Conservation (phyloP, 2,888 invertebrate genomes). For the Tetragnatha montana region DNA sequence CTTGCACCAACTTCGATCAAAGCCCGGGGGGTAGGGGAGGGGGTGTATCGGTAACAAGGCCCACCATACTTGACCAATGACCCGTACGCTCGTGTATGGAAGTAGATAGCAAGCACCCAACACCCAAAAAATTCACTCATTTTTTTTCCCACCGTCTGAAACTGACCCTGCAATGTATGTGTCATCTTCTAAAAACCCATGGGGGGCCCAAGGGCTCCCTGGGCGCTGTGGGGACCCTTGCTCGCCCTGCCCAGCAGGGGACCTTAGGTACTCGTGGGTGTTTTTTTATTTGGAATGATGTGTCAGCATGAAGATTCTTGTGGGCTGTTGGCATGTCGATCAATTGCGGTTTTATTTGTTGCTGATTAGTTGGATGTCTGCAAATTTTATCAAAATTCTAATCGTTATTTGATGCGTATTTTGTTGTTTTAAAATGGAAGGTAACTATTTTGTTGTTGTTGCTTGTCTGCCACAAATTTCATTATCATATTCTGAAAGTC, state of each 20-base stretch:
- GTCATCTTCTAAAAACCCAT: neutral
- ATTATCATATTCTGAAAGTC: too few species aligned
- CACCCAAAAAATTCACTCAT: too few species aligned
- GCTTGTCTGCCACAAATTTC: too few species aligned
- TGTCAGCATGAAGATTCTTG: too few species aligned
- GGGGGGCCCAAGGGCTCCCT: neutral
- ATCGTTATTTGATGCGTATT: too few species aligned
- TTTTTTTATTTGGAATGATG: too few species aligned
- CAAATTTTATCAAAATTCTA: too few species aligned
- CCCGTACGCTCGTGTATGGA: conserved; percentile 44
- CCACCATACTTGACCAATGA: conserved; percentile 59
- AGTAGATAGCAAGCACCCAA: conserved; percentile 38
- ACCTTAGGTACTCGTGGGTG: neutral
- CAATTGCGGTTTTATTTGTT: too few species aligned
- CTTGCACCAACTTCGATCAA: conserved; percentile 34
- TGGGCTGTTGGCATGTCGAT: too few species aligned
- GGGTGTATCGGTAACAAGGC: conserved; percentile 16
- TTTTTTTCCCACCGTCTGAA: neutral
- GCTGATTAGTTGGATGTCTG: too few species aligned
- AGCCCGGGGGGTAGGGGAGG: neutral
- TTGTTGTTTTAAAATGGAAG: too few species aligned
- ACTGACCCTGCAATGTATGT: neutral
- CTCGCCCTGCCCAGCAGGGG: neutral
- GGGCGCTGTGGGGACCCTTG: neutral
- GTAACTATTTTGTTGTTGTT: too few species aligned